These are phyloP conservation scores for Maconellicoccus hirsutus DNA, from an alignment of 1,140 invertebrate species.

Conservation along the genomic window DNA sequence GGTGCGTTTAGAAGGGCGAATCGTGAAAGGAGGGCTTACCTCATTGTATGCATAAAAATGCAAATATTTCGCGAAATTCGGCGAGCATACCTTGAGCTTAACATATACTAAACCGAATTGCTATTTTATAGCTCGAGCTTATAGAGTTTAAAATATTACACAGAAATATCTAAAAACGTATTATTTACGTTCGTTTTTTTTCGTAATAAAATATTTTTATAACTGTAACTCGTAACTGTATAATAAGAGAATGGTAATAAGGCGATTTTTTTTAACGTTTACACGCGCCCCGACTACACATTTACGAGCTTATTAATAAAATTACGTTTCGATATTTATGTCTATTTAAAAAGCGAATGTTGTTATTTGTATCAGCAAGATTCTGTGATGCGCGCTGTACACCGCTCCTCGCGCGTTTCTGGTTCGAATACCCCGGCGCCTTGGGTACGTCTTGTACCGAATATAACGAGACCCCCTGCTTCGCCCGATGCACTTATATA, in stretches of 20 bases:
- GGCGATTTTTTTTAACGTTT: neutral
- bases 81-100: neutral
- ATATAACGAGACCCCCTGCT: too few species aligned
- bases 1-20: too few species aligned
- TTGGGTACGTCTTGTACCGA: too few species aligned
- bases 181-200: neutral
- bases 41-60: neutral
- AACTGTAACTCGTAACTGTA: neutral
- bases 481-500: too few species aligned
- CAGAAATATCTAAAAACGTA: neutral
- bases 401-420: too few species aligned
- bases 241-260: neutral
- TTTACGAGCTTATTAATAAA: constrained; percentile 9
- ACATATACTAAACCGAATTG: neutral
- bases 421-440: too few species aligned
- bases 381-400: too few species aligned
- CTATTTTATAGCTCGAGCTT: neutral
- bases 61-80: neutral
- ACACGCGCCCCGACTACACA: neutral
- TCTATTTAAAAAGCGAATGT: neutral
- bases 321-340: constrained; percentile 7
- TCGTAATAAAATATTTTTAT: constrained; percentile 1
- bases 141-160: neutral
- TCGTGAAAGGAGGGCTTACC: too few species aligned
- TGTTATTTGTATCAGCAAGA: constrained; percentile 3